Evolutionary conservation across 2,797 vertebrate species (phyloP).

Genomic region (Setipinna tenuifilis): DNA sequence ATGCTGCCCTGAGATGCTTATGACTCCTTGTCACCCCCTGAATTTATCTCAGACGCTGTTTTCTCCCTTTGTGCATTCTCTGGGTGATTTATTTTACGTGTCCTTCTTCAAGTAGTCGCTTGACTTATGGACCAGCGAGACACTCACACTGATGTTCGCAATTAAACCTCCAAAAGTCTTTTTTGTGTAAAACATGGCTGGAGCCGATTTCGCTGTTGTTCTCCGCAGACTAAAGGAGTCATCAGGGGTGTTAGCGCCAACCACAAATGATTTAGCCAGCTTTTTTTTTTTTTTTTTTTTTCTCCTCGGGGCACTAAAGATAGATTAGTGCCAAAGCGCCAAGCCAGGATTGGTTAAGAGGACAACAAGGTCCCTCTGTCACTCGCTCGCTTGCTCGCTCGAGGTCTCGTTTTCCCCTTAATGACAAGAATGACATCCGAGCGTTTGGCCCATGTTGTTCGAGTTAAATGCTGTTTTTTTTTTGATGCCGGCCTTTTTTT

Average conservation of each 20-base stretch:
- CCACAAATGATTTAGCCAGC: not conserved
- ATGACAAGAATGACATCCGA: constrained; percentile 45
- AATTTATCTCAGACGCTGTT: not conserved
- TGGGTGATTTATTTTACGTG: not conserved
- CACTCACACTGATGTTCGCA: not conserved
- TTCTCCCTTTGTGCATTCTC: not conserved
- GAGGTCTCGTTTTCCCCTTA: constrained; percentile 49
- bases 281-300: no score
- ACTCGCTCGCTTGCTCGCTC: no score
- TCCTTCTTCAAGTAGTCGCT: not conserved
- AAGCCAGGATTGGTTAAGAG: constrained; percentile 3
- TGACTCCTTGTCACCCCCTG: not conserved
- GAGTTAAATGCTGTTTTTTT: constrained; percentile 42
- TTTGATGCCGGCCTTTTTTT: constrained; percentile 28
- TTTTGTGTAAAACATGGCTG: constrained; percentile 18
- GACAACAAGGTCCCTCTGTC: constrained; percentile 42
- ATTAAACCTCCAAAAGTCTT: not conserved
- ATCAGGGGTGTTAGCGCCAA: not conserved
- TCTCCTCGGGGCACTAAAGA: not conserved
- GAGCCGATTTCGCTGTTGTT: not conserved
- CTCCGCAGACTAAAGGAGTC: not conserved
- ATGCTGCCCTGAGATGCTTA: not conserved
- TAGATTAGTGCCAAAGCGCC: not conserved
- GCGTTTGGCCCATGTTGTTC: constrained; percentile 35
- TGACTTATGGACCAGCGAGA: not conserved